Base-by-base conservation (phyloP, 2,113 vertebrate genomes). In the Malaclemys terrapin region DNA sequence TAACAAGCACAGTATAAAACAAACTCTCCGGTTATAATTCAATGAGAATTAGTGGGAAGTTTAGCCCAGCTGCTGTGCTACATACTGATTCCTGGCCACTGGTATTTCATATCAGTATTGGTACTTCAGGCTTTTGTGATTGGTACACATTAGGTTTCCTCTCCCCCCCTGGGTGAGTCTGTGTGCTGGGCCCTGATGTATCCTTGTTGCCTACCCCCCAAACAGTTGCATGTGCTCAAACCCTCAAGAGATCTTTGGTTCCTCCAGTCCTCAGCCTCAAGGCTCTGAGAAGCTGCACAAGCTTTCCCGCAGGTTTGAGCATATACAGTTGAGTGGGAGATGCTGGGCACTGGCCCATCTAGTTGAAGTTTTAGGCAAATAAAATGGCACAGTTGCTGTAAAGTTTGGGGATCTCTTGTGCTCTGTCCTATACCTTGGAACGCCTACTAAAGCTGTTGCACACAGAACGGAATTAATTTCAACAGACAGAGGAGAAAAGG, bases 21-120 rank as follows among this genome's bases (percentile, higher is more conserved):
- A 90, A 88, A 65, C 56, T 84, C 92, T 93, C 87, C 95, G 62
- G 72, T 88, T 50, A 78, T 42, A 75, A 82, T 31, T 62, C n/a
- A 35, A 69, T 38, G 65, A 10, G 65, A 69, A 9, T 69, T 35
- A 35, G 7, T 69, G 65, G 65, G 16, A 38, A 69, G 65, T n/a
- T 69, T 69, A 69, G 65, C 65, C 20, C 65, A 65, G 62, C 16
- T 65, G 14, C 31, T 17, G 16, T 65, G 62, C 31, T 65, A 65
- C 16, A 65, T 31, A 65, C 29, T 35, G 31, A 35, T 65, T 62
- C 31, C 62, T 35, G 31, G 16, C 31, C 62, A 65, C 19, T 65
- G 62, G 31, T 65, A 65, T 65, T 65, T 31, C 62, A n/a, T n/a
- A 69, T n/a, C 7, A 20, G 65, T 20, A 38, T 8, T 84, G 52